phyloP scores from a whole-genome alignment of 1,140 invertebrate species.

The Drosophila ambigua region DNA sequence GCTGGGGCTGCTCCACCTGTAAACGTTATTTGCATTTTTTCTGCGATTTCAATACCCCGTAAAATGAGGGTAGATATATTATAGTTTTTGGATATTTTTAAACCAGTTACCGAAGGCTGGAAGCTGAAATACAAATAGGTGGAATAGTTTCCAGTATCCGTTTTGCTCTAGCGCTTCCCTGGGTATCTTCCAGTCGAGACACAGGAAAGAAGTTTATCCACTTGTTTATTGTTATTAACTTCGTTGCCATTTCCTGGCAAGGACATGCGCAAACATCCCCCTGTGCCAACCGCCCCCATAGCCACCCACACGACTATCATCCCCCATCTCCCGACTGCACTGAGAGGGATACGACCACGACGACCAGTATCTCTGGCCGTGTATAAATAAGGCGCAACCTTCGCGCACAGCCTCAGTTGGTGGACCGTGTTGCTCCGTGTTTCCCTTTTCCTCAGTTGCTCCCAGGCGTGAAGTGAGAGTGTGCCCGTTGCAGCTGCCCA shows the following conservation, averaged over 20 bases:
- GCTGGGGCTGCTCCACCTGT: constrained; percentile 62
- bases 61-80: constrained; percentile 19
- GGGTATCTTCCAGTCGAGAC: constrained; percentile 6
- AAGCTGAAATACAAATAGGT: too few species aligned
- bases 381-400: constrained; percentile 67
- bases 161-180: background rate
- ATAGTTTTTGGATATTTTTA: background rate
- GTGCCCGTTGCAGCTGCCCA: constrained; percentile 13
- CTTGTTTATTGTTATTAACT: constrained; percentile 56
- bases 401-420: constrained; percentile 70
- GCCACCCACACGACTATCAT: background rate
- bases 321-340: constrained; percentile 17
- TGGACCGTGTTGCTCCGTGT: constrained; percentile 64
- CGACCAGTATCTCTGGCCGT: constrained; percentile 17
- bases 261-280: constrained; percentile 75
- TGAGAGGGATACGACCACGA: constrained; percentile 7
- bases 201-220: constrained; percentile 4
- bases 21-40: constrained; percentile 73
- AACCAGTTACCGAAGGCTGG: background rate
- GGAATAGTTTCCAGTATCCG: background rate
- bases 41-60: constrained; percentile 23
- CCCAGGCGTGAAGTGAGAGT: constrained; percentile 23
- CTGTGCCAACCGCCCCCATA: background rate
- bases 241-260: constrained; percentile 40
- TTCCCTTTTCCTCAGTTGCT: constrained; percentile 40